phyloP scores from a whole-genome alignment of 2,888 invertebrate genomes.

The Osmoderma eremita region DNA sequence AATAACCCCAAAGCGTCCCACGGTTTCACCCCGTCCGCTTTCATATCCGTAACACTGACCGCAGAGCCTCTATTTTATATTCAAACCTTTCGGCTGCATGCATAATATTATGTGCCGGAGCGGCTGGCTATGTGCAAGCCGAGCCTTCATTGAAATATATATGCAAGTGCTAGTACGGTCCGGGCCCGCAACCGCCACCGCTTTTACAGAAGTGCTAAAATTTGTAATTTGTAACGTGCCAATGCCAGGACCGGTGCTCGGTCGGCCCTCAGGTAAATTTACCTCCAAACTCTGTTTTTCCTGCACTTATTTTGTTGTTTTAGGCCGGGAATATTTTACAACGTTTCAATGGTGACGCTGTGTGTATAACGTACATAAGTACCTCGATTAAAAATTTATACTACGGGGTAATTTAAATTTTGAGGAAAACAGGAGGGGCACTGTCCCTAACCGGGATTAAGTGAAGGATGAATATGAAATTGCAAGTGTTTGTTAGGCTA shows the following conservation, averaged over 20 bases:
- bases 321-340: constrained; percentile 28
- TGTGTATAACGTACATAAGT: neutral
- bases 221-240: constrained; percentile 52
- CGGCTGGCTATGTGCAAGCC: constrained; percentile 46
- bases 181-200: constrained; percentile 22
- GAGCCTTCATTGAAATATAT: constrained; percentile 46
- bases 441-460: neutral
- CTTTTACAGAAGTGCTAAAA: constrained; percentile 49
- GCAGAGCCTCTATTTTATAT: constrained; percentile 48
- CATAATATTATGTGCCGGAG: constrained; percentile 45
- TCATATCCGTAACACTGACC: constrained; percentile 46
- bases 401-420: constrained; percentile 6
- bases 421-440: neutral
- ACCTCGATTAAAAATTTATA: neutral
- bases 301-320: constrained; percentile 36
- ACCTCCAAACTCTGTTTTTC: constrained; percentile 28
- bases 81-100: constrained; percentile 50
- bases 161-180: constrained; percentile 33
- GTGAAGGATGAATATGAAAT: neutral
- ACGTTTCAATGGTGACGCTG: constrained; percentile 7
- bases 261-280: constrained; percentile 45
- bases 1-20: constrained; percentile 18
- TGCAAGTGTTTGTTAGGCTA: neutral
- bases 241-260: constrained; percentile 43
- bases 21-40: constrained; percentile 28